phyloP scores from a whole-genome alignment of 2,113 vertebrate genomes.

The Speoplatyrhinus poulsoni region DNA sequence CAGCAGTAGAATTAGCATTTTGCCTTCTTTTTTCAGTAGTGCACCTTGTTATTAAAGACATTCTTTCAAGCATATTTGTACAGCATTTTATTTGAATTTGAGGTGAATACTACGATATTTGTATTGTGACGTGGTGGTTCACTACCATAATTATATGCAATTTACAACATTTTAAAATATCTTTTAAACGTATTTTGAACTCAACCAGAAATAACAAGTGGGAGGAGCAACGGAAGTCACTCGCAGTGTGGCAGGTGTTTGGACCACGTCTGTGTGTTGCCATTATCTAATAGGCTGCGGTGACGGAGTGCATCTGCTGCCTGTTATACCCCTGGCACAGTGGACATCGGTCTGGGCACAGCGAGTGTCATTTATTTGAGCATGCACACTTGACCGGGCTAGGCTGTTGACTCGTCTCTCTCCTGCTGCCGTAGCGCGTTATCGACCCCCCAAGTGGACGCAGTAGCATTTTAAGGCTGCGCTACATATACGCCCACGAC shows the following conservation, averaged over 20 bases:
- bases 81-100: no score
- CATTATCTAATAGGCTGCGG: neutral
- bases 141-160: no score
- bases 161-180: no score
- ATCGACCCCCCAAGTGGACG: neutral
- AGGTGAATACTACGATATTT: no score
- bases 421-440: constrained; percentile 9
- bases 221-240: no score
- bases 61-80: no score
- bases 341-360: neutral
- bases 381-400: constrained; percentile 12
- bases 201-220: no score
- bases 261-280: neutral
- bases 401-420: neutral
- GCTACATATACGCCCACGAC: neutral
- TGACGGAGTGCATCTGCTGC: constrained; percentile 15
- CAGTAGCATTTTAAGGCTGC: neutral
- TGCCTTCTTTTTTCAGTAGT: no score
- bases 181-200: no score
- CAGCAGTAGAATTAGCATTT: no score
- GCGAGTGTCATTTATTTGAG: constrained; percentile 1
- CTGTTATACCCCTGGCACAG: constrained; percentile 1
- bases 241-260: constrained; percentile 14
- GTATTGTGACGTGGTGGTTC: no score
- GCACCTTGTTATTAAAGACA: no score